Evolutionary conservation across 2,888 invertebrate genomes (phyloP).

Genomic region (Nomada goodeniana): DNA sequence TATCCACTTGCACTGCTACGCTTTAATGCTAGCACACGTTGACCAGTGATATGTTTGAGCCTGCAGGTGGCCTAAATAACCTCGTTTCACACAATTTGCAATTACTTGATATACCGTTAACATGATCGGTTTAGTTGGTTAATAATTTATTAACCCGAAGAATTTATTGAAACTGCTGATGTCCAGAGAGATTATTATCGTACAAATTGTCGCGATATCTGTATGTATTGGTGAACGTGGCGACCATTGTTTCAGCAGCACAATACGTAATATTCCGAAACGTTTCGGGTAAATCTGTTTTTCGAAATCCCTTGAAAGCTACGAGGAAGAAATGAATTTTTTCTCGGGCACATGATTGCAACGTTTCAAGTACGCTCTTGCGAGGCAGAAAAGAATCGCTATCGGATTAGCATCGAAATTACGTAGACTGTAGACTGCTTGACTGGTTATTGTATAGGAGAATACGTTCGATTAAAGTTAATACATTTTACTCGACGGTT

Average conservation of each 20-base stretch:
- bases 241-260: slow-evolving; percentile 31
- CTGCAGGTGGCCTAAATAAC: slow-evolving; percentile 45
- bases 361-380: neutral
- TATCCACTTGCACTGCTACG: slow-evolving; percentile 19
- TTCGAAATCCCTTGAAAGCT: neutral
- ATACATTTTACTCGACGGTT: neutral
- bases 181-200: slow-evolving; percentile 52
- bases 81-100: slow-evolving; percentile 53
- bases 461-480: neutral
- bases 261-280: slow-evolving; percentile 24
- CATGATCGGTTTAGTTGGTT: slow-evolving; percentile 53
- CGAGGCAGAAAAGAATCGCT: neutral
- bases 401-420: neutral
- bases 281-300: slow-evolving; percentile 37
- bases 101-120: slow-evolving; percentile 57
- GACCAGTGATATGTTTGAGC: slow-evolving; percentile 24
- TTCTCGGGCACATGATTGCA: neutral
- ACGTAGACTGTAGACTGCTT: too few species aligned
- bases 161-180: slow-evolving; percentile 52
- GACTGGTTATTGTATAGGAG: neutral
- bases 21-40: slow-evolving; percentile 13
- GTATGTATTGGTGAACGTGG: slow-evolving; percentile 13
- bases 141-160: slow-evolving; percentile 52
- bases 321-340: slow-evolving; percentile 1
- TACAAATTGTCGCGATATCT: slow-evolving; percentile 20